Evolutionary conservation across 2,113 vertebrate genomes (phyloP).

Genomic region (Nesogale talazaci): DNA sequence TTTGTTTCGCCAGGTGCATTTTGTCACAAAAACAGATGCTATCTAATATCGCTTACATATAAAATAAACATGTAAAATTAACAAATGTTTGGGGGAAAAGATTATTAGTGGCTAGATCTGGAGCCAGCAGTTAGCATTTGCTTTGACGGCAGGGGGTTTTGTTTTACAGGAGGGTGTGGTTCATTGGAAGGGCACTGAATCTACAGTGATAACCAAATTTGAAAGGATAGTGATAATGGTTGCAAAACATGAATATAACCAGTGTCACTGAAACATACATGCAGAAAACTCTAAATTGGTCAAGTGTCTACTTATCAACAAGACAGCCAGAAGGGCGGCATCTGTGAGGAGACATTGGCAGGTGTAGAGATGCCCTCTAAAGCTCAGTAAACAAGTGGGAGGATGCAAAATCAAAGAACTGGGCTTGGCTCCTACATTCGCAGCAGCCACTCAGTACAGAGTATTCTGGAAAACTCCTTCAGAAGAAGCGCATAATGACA

Average conservation of each 20-base stretch:
- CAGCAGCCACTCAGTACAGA: neutral
- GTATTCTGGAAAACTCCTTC: neutral
- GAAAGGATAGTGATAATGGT: neutral
- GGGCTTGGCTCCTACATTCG: neutral
- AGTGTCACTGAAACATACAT: neutral
- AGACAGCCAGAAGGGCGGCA: too few relatives aligned
- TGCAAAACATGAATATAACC: neutral
- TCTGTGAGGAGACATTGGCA: too few relatives aligned
- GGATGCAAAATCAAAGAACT: neutral
- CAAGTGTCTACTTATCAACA: neutral
- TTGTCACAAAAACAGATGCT: neutral
- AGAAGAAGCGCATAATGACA: neutral
- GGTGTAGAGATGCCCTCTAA: neutral
- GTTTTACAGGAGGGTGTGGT: neutral
- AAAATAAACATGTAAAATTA: too few relatives aligned
- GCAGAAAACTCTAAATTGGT: neutral
- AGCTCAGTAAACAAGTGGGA: neutral
- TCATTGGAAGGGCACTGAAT: neutral
- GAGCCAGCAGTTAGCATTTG: neutral
- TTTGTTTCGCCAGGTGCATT: neutral
- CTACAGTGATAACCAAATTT: neutral
- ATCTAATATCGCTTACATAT: too few relatives aligned
- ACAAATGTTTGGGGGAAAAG: too few relatives aligned
- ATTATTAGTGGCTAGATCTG: too few relatives aligned
- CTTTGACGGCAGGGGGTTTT: neutral